phyloP scores from a whole-genome alignment of 2,797 vertebrate genomes.

The Catharus ustulatus region DNA sequence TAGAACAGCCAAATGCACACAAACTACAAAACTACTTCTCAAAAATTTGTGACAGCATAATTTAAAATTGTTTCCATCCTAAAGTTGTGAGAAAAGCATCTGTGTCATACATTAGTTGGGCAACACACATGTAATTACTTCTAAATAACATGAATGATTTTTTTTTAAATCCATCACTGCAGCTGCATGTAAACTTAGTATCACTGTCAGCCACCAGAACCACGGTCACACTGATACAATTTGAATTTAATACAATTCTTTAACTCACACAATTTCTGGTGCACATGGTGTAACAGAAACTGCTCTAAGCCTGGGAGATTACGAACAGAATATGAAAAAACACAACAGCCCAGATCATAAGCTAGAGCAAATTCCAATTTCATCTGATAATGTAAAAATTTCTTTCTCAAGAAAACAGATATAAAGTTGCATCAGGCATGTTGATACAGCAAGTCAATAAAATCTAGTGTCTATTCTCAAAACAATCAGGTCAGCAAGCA shows the following conservation, averaged over 20 bases:
- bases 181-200: neutral
- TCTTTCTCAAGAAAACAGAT: neutral
- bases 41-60: neutral
- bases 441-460: neutral
- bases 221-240: neutral
- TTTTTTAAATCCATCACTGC: neutral
- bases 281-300: neutral
- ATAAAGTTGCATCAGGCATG: neutral
- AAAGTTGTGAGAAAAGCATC: neutral
- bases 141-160: neutral
- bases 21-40: neutral
- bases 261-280: neutral
- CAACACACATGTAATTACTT: neutral
- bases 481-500: neutral
- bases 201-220: neutral
- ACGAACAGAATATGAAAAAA: neutral
- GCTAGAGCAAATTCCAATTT: neutral
- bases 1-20: neutral
- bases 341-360: neutral
- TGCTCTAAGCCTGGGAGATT: neutral
- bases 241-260: neutral
- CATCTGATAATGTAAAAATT: neutral
- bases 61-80: neutral
- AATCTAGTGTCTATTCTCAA: neutral
- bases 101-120: neutral